These are phyloP conservation scores for Rhabditophanes sp. DNA, from an alignment of 2,888 invertebrate genomes.

Conservation along the genomic window DNA sequence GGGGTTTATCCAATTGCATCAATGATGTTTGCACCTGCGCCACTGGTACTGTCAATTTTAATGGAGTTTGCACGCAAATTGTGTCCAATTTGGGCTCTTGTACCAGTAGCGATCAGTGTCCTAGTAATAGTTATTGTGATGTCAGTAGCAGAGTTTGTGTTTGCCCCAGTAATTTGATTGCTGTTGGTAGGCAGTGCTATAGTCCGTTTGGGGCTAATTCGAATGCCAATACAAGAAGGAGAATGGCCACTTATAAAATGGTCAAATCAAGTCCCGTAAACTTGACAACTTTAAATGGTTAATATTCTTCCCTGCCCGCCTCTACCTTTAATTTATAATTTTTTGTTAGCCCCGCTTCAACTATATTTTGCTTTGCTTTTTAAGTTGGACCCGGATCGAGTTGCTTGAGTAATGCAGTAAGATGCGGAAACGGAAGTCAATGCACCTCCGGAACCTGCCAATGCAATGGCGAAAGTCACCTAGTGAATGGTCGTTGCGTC, in stretches of 20 bases:
- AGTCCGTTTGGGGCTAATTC: too few relatives aligned
- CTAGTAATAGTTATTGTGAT: conserved; percentile 24
- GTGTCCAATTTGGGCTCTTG: conserved; percentile 18
- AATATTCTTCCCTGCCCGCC: too few relatives aligned
- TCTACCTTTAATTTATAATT: too few relatives aligned
- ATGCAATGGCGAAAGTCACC: conserved; percentile 15
- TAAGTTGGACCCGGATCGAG: conserved; percentile 20
- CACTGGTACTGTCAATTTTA: conserved; percentile 12
- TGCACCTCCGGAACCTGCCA: conserved; percentile 32
- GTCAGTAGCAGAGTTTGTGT: conserved; percentile 14
- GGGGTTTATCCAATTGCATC: conserved; percentile 25
- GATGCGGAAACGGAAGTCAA: conserved; percentile 30
- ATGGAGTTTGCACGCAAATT: conserved; percentile 13
- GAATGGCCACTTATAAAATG: too few relatives aligned
- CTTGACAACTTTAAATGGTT: too few relatives aligned
- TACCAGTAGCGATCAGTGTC: conserved; percentile 16
- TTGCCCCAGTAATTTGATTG: conserved; percentile 21
- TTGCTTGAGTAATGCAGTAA: conserved; percentile 24
- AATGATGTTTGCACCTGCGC: conserved; percentile 24
- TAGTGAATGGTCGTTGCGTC: conserved; percentile 10
- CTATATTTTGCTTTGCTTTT: too few relatives aligned
- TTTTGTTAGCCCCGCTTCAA: too few relatives aligned
- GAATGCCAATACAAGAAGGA: too few relatives aligned
- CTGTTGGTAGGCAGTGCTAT: too few relatives aligned
- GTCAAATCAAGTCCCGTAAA: too few relatives aligned